Base-by-base conservation (phyloP, 2,888 invertebrate species). In the Bombylius major region DNA sequence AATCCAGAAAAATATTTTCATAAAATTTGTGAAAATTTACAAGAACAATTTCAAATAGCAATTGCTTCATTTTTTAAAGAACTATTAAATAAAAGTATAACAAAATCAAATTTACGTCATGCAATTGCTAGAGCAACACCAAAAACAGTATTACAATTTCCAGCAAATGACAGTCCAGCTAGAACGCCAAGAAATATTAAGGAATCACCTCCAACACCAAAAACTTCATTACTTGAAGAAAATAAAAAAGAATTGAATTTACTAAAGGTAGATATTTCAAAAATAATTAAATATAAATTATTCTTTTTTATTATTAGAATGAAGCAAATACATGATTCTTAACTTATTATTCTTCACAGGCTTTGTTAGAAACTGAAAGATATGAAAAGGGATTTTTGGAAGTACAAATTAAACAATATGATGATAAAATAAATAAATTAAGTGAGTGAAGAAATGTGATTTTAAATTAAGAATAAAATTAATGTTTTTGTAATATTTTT, bases 321-420 rank as follows among this genome's bases (percentile, higher is more conserved):
- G 23, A 23, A 23, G 23, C 3, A 23, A 23, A 23, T 23, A 23
- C 23, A 23, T 23, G 23, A 23, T 23, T 23, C 23, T 23, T 3
- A 23, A 23, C 23, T 23, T 23, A 23, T 23, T 23, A 23, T 23
- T 23, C 23, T 23, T 23, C 23, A 23, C 39, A 71, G 67, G 69
- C 70, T 5, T 64, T 65, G 61, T 59, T 74, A 31, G 71, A 71
- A 48, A 69, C 70, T 2, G 70, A 71, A 51, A 62, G 65, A 2
- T 73, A 72, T 61, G 73, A 73, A 32, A 71, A 67, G 42, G 64
- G 62, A 7, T 56, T 67, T 1, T 53, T 73, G 1, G 73, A 73
- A 57, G 62, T 67, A 11, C 68, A 72, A 60, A 61, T 70, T 1
- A 62, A 65, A 48, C 67, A 69, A 51, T 65, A 66, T 56, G 68